phyloP scores from a whole-genome alignment of 2,113 vertebrate genomes.

The Pseudonaja textilis region DNA sequence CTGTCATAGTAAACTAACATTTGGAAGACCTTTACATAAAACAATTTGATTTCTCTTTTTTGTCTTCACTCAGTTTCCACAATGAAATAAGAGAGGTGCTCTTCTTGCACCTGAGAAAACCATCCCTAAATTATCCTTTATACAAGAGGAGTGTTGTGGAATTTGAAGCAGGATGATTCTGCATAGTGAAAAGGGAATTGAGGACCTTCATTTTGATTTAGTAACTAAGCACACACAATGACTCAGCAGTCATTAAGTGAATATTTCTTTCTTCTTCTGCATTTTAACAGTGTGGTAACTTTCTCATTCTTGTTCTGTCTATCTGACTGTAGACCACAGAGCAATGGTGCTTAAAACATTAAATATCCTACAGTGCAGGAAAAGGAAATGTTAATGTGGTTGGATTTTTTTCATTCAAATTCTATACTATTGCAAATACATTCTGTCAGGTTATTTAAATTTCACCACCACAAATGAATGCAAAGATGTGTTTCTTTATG shows the following conservation, averaged over 20 bases:
- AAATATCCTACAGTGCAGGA: slow-evolving; percentile 1
- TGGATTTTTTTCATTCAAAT: neutral
- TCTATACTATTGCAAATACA: neutral
- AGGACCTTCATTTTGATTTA: slow-evolving; percentile 24
- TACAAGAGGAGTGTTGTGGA: neutral
- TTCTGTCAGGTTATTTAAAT: neutral
- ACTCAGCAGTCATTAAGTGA: slow-evolving; percentile 28
- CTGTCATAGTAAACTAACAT: neutral
- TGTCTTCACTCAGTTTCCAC: no score
- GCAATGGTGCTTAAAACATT: slow-evolving; percentile 17
- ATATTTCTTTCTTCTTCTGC: neutral
- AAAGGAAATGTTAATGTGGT: neutral
- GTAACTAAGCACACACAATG: slow-evolving; percentile 17
- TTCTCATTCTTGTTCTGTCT: neutral
- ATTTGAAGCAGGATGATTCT: slow-evolving; percentile 17
- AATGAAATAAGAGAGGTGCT: neutral
- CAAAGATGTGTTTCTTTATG: neutral
- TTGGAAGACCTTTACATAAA: neutral
- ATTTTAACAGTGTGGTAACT: neutral
- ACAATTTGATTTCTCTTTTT: neutral
- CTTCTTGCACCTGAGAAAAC: neutral
- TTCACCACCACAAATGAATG: neutral
- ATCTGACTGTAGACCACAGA: neutral
- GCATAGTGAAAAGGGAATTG: neutral
- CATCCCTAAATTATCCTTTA: neutral